phyloP scores from a whole-genome alignment of 2,797 vertebrate species.

The Percopsis omiscomaycus region DNA sequence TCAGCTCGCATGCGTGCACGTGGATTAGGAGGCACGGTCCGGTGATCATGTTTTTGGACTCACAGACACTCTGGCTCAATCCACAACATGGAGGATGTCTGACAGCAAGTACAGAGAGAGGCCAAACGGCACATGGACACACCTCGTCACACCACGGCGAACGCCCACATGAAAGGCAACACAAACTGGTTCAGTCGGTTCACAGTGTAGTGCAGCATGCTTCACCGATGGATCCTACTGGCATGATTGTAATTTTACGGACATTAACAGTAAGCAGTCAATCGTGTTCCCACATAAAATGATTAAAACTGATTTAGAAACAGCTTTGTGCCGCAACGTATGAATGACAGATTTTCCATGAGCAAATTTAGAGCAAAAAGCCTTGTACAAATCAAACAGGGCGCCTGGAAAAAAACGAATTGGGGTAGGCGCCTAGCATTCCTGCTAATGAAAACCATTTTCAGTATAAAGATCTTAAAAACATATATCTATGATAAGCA shows the following conservation, averaged over 20 bases:
- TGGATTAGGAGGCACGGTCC: conserved; percentile 68
- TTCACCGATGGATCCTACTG: conserved; percentile 30
- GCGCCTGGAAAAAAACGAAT: not conserved
- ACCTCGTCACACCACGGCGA: conserved; percentile 40
- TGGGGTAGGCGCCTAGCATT: not conserved
- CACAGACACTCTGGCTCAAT: conserved; percentile 68
- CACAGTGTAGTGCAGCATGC: conserved; percentile 33
- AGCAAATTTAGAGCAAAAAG: not conserved
- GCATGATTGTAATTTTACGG: conserved; percentile 8
- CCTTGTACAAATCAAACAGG: too few relatives aligned
- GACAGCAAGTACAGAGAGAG: conserved; percentile 51
- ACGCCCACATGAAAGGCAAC: conserved; percentile 33
- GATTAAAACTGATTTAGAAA: conserved; percentile 14
- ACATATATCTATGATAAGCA: not conserved
- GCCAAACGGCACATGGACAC: conserved; percentile 12
- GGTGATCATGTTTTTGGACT: conserved; percentile 65
- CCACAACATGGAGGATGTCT: conserved; percentile 71
- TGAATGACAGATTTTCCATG: conserved; percentile 9
- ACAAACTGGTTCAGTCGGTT: conserved; percentile 37
- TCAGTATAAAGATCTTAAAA: not conserved
- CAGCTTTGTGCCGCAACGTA: conserved; percentile 1
- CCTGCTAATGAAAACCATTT: not conserved
- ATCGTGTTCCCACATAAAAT: conserved; percentile 18
- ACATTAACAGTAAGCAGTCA: conserved; percentile 11
- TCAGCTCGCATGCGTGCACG: conserved; percentile 71